phyloP scores from a whole-genome alignment of 2,797 vertebrate species.

The Synanceia verrucosa region DNA sequence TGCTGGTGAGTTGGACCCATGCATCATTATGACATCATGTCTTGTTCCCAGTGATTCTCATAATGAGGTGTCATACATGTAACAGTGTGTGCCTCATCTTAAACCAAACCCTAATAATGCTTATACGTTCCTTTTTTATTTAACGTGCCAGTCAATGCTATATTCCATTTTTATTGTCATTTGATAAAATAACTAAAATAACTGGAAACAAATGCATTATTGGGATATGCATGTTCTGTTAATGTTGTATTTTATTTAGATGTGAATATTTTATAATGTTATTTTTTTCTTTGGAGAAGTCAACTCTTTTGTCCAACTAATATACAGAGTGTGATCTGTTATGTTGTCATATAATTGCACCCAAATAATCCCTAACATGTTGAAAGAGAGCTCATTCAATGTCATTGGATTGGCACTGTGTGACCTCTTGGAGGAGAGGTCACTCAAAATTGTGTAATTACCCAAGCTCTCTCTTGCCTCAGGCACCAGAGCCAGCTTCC shows the following conservation, averaged over 20 bases:
- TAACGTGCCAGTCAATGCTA: not conserved
- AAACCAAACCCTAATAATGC: slow-evolving; percentile 20
- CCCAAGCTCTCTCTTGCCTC: slow-evolving; percentile 78
- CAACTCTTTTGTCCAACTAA: slow-evolving; percentile 21
- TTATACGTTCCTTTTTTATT: not conserved
- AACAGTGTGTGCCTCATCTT: not conserved
- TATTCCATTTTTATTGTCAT: not conserved
- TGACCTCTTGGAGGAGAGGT: slow-evolving; percentile 55
- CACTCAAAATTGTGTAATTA: slow-evolving; percentile 74
- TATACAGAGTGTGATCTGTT: not conserved
- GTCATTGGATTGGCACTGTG: slow-evolving; percentile 47
- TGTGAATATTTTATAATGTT: not conserved
- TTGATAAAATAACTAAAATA: not conserved
- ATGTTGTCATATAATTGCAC: slow-evolving; percentile 6
- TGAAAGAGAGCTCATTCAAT: slow-evolving; percentile 43
- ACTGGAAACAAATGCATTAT: slow-evolving; percentile 21
- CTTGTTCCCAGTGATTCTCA: not conserved
- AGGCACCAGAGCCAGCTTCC: slow-evolving; percentile 82
- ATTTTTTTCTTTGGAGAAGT: not conserved
- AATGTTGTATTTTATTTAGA: not conserved
- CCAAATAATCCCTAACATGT: not conserved
- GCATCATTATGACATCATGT: not conserved
- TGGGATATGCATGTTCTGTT: slow-evolving; percentile 3
- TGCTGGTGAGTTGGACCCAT: slow-evolving; percentile 86
- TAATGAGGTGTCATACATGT: not conserved